Evolutionary conservation across 2,113 vertebrate species (phyloP).

Genomic region (Chionomys nivalis): DNA sequence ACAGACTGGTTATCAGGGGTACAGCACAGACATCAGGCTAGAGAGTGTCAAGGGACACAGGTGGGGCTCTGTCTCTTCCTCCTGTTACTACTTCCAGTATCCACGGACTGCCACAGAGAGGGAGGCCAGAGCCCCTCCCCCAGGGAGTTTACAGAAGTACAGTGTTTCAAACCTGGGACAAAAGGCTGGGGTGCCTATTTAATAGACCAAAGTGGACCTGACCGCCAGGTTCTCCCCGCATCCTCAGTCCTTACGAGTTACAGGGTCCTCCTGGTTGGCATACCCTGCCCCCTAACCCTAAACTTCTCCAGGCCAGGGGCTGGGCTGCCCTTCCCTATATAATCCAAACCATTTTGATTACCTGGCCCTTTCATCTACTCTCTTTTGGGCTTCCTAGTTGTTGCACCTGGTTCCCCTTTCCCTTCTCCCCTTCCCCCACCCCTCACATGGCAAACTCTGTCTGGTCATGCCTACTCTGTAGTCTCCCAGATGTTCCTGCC

Average conservation of each 20-base stretch:
- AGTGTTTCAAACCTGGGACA: not conserved
- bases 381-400: not conserved
- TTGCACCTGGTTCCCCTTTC: not conserved
- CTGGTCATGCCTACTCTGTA: not conserved
- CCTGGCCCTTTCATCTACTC: not conserved
- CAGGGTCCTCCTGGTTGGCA: not conserved
- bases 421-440: too few species aligned
- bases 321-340: not conserved
- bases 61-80: too few species aligned
- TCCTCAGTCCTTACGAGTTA: not conserved
- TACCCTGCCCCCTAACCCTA: not conserved
- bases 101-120: not conserved
- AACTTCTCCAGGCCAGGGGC: not conserved
- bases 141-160: not conserved
- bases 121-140: too few species aligned
- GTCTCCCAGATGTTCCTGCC: not conserved
- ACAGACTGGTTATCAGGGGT: not conserved
- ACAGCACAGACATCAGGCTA: not conserved
- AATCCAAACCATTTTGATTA: not conserved
- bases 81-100: not conserved
- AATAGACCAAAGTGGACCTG: not conserved
- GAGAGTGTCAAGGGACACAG: not conserved
- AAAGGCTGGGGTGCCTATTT: too few species aligned
- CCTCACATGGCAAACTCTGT: not conserved
- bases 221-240: not conserved